A percentile compares a stretch with the other conserved stretches of the same genome.
Evolutionary conservation across 2,888 invertebrate genomes (phyloP).

Genomic region (Baronia brevicornis): DNA sequence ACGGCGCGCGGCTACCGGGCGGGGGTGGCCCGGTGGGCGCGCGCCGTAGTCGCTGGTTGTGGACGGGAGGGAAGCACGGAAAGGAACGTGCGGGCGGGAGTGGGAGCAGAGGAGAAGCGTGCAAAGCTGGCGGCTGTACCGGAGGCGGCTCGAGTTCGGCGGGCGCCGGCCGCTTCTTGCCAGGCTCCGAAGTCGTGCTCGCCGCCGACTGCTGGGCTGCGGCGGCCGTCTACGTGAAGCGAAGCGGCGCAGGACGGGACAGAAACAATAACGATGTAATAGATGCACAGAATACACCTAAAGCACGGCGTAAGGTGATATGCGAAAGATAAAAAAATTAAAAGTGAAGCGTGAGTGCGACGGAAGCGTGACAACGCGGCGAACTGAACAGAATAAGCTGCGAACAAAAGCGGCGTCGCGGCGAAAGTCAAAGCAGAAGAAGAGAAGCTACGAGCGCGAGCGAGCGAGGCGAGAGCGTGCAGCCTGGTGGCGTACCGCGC

Average conservation of each 20-base stretch:
- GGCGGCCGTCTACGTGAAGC: slow-evolving; percentile 74
- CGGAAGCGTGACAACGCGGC: slow-evolving; percentile 69
- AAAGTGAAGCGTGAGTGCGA: slow-evolving; percentile 75
- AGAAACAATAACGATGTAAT: slow-evolving; percentile 76
- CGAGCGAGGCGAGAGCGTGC: slow-evolving; percentile 63
- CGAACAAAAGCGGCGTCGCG: slow-evolving; percentile 72
- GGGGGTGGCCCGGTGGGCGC: slow-evolving; percentile 41
- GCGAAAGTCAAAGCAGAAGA: slow-evolving; percentile 69
- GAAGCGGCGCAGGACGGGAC: slow-evolving; percentile 75
- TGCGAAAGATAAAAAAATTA: slow-evolving; percentile 70
- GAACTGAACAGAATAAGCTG: slow-evolving; percentile 70
- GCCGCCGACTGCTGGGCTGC: slow-evolving; percentile 79
- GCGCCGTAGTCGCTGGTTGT: slow-evolving; percentile 36
- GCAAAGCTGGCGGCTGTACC: slow-evolving; percentile 88
- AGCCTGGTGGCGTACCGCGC: slow-evolving; percentile 87
- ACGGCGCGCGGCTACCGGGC: slow-evolving; percentile 31
- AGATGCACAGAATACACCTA: slow-evolving; percentile 76
- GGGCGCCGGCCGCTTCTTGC: slow-evolving; percentile 95
- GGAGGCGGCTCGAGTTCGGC: slow-evolving; percentile 82
- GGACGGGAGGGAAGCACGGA: slow-evolving; percentile 39
- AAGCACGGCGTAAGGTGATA: slow-evolving; percentile 73
- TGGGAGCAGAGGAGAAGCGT: slow-evolving; percentile 69
- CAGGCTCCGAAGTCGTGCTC: slow-evolving; percentile 84
- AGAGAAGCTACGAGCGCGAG: slow-evolving; percentile 70
- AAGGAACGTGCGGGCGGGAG: slow-evolving; percentile 49